A percentile compares a stretch with the other conserved stretches of the same genome.
phyloP scores from a whole-genome alignment of 2,888 invertebrate species.

The Liposcelis brunnea region DNA sequence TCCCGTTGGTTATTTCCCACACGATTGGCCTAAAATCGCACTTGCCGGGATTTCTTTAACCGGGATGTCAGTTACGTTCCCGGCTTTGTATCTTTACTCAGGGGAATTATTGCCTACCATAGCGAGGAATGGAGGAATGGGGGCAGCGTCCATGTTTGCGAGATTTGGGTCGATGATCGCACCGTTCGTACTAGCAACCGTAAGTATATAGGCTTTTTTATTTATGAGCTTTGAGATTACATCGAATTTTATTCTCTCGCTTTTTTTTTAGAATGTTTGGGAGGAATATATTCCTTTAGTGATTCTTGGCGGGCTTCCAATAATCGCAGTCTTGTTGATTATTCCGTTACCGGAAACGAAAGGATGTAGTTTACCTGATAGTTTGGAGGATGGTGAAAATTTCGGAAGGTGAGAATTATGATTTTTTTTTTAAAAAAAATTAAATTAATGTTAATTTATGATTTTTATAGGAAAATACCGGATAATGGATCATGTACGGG shows the following conservation, averaged over 20 bases:
- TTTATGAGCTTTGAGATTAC: no score
- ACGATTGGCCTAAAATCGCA: slow-evolving; percentile 34
- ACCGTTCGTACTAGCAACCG: slow-evolving; percentile 60
- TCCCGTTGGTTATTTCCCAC: slow-evolving; percentile 25
- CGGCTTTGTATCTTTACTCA: slow-evolving; percentile 71
- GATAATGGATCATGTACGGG: no score
- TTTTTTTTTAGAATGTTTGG: slow-evolving; percentile 13
- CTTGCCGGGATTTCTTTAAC: slow-evolving; percentile 61
- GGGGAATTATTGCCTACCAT: slow-evolving; percentile 83
- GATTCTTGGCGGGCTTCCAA: slow-evolving; percentile 50
- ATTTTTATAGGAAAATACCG: no score
- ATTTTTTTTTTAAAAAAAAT: not conserved
- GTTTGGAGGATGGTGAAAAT: slow-evolving; percentile 59
- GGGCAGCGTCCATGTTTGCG: slow-evolving; percentile 68
- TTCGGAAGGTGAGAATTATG: slow-evolving; percentile 30
- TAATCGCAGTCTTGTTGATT: slow-evolving; percentile 49
- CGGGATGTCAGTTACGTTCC: slow-evolving; percentile 67
- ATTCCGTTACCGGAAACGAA: slow-evolving; percentile 60
- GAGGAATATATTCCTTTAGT: slow-evolving; percentile 40
- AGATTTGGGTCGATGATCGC: slow-evolving; percentile 73
- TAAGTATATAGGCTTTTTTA: slow-evolving; percentile 20
- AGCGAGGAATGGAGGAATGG: slow-evolving; percentile 71
- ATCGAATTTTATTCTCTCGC: not conserved
- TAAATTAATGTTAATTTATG: no score
- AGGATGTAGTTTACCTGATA: slow-evolving; percentile 57